These are phyloP conservation scores for Serilophus lunatus DNA, from an alignment of 2,113 vertebrate species.

Conservation along the genomic window DNA sequence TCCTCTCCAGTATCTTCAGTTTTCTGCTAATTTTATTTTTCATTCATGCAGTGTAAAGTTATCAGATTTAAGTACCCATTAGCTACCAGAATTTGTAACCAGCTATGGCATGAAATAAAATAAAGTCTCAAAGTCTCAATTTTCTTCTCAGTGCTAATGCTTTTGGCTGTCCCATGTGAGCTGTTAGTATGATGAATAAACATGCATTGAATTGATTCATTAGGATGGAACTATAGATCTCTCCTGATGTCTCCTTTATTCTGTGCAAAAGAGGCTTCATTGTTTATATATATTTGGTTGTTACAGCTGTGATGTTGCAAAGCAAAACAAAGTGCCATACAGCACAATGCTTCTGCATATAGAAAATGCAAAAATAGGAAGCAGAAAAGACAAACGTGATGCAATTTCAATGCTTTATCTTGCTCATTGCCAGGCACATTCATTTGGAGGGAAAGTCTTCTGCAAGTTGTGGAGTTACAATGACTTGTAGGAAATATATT, in stretches of 20 bases:
- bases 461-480: neutral
- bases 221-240: conserved; percentile 40
- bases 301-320: conserved; percentile 45
- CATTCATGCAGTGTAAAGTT: neutral
- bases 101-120: neutral
- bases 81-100: neutral
- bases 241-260: conserved; percentile 47
- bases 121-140: neutral
- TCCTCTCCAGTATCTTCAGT: neutral
- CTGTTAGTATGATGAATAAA: conserved; percentile 49
- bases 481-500: neutral
- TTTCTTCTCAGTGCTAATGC: neutral
- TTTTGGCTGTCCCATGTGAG: neutral
- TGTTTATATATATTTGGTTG: conserved; percentile 45
- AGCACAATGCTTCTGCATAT: conserved; percentile 8
- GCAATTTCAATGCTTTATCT: conserved; percentile 15
- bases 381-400: neutral
- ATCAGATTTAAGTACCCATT: conserved; percentile 3
- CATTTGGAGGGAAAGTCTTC: conserved; percentile 2
- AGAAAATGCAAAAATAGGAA: conserved; percentile 35
- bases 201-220: conserved; percentile 10
- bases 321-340: conserved; percentile 13
- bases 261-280: conserved; percentile 5
- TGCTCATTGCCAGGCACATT: conserved; percentile 1
- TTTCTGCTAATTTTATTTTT: neutral